phyloP scores from a whole-genome alignment of 2,797 vertebrate species.

The Falco rusticolus region DNA sequence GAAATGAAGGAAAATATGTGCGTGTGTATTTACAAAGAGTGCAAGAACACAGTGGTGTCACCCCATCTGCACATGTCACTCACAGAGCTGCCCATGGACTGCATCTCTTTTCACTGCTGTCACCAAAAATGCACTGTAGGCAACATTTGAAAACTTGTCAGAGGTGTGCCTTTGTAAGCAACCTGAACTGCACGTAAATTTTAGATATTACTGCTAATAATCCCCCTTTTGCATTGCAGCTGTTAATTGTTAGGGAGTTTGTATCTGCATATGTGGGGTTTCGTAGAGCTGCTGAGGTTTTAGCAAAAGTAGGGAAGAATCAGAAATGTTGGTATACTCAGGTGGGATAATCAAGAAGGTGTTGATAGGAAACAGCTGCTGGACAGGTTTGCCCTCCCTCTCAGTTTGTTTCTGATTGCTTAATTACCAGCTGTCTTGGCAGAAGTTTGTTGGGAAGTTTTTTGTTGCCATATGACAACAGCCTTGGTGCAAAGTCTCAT shows the following conservation, averaged over 20 bases:
- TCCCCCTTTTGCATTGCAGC: not conserved
- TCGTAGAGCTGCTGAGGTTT: slow-evolving; percentile 13
- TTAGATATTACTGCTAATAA: not conserved
- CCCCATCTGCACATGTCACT: slow-evolving; percentile 51
- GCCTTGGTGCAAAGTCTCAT: slow-evolving; percentile 40
- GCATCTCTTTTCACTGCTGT: slow-evolving; percentile 19
- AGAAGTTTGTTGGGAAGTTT: slow-evolving; percentile 57
- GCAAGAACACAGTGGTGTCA: not conserved
- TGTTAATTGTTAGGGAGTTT: not conserved
- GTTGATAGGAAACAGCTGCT: slow-evolving; percentile 68
- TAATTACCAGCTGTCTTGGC: slow-evolving; percentile 58
- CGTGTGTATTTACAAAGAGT: slow-evolving; percentile 22
- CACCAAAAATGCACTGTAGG: slow-evolving; percentile 32
- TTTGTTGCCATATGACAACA: slow-evolving; percentile 21
- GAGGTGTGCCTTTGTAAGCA: slow-evolving; percentile 21
- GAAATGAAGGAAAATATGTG: slow-evolving; percentile 15
- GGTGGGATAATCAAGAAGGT: slow-evolving; percentile 12
- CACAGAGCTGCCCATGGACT: not conserved
- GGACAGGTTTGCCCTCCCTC: slow-evolving; percentile 43
- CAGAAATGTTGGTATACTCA: not conserved
- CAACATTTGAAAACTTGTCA: slow-evolving; percentile 5
- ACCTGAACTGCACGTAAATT: slow-evolving; percentile 45
- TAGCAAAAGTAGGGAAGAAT: not conserved
- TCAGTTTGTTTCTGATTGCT: slow-evolving; percentile 69
- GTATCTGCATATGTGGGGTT: not conserved